phyloP scores from a whole-genome alignment of 1,140 invertebrate genomes.

The Cotesia chilonis region DNA sequence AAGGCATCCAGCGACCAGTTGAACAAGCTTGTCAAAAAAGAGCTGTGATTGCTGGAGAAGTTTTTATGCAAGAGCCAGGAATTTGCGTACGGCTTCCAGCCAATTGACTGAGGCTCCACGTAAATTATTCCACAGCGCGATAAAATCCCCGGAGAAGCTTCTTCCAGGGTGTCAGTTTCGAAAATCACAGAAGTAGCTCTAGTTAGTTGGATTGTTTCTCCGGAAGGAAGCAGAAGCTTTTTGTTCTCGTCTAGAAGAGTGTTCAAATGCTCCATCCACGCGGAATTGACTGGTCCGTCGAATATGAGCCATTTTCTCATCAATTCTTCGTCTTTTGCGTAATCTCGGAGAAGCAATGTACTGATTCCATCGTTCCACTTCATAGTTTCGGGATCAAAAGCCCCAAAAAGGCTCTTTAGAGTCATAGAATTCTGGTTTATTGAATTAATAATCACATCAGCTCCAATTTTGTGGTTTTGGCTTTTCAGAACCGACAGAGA shows the following conservation, averaged over 20 bases:
- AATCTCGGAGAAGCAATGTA: conserved; percentile 56
- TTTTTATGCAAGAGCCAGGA: conserved; percentile 62
- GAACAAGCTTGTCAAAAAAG: conserved; percentile 58
- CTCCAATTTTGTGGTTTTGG: conserved; percentile 49
- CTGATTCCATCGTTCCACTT: conserved; percentile 73
- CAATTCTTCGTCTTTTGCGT: conserved; percentile 49
- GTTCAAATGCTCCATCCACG: conserved; percentile 77
- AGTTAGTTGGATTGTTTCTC: conserved; percentile 71
- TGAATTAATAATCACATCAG: conserved; percentile 62
- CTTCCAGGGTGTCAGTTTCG: conserved; percentile 72
- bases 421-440: conserved; percentile 69
- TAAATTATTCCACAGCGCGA: conserved; percentile 76
- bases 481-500: conserved; percentile 64
- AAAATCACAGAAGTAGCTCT: conserved; percentile 72
- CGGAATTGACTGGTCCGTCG: conserved; percentile 74
- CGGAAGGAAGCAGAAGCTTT: conserved; percentile 65
- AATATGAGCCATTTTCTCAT: conserved; percentile 69
- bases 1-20: conserved; percentile 69
- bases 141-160: conserved; percentile 72
- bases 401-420: conserved; percentile 18
- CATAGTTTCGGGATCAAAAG: background rate
- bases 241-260: conserved; percentile 75
- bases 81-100: conserved; percentile 59
- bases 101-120: conserved; percentile 66
- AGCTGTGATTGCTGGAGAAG: background rate